Conservation (phyloP, 2,888 invertebrate genomes). For the Phengaris arion region DNA sequence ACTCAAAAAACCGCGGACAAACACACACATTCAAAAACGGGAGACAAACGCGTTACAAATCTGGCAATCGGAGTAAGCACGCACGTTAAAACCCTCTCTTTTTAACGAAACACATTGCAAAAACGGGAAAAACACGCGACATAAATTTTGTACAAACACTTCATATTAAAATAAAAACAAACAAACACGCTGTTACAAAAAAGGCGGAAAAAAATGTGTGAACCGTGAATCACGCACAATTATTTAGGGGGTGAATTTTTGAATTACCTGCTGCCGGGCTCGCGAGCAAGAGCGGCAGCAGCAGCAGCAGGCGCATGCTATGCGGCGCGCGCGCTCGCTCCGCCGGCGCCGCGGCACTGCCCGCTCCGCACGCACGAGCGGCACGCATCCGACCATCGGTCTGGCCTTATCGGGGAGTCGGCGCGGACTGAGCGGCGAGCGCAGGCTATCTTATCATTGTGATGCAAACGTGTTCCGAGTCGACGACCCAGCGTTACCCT, state of each 20-base stretch:
- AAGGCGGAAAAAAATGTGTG: neutral
- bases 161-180: too few species aligned
- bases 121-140: too few species aligned
- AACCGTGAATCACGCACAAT: neutral
- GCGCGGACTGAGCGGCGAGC: constrained; percentile 60
- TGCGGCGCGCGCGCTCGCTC: constrained; percentile 48
- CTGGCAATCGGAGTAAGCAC: too few species aligned
- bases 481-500: constrained; percentile 19
- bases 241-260: neutral
- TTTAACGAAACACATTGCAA: too few species aligned
- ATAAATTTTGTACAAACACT: too few species aligned
- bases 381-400: constrained; percentile 48
- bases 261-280: constrained; percentile 72
- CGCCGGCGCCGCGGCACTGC: constrained; percentile 51
- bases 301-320: constrained; percentile 76
- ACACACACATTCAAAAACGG: too few species aligned
- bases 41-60: too few species aligned
- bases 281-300: constrained; percentile 74
- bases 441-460: constrained; percentile 28
- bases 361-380: constrained; percentile 46
- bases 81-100: too few species aligned
- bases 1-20: too few species aligned
- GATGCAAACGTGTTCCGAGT: constrained; percentile 19
- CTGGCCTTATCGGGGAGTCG: constrained; percentile 61
- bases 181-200: too few species aligned